Evolutionary conservation across 2,113 vertebrate genomes (phyloP), one percentile per base, ranked within the genome.

Genomic region (Spizaetus ornatus): DNA sequence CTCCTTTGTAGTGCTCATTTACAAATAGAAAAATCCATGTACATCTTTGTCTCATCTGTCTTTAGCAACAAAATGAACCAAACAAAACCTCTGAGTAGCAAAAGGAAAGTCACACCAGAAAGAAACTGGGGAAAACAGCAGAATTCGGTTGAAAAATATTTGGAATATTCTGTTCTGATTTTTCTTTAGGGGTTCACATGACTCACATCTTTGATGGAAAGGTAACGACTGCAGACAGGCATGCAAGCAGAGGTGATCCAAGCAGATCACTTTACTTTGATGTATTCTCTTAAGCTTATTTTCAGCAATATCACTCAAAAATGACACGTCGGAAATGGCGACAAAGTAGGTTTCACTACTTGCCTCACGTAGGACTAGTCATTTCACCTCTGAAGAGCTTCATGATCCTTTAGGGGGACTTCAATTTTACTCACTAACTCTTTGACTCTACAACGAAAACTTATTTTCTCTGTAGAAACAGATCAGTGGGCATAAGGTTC

Each of bases 21-120:
- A 88, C 77, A 97, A 95, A 88, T 17, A 88, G 93, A 85, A 94
- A 89, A 95, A 97, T 53, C 89, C n/a, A 71, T 70, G 42, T n/a
- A 53, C 53, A 23, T 21, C 34, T 91, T 78, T 73, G 58, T 86
- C 63, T 92, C 72, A 62, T 59, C 58, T 58, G 29, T 90, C 43
- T 82, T 62, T 72, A 42, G 36, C n/a, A 88, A 66, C 1, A 2
- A 91, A 73, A 80, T 16, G 12, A 85, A 88, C 22, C 4, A 77
- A 66, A 80, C 16, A 50, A 73, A 91, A 66, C 5, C 9, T 63
- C 38, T 43, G 16, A 73, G n/a, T 3, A 90, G 67, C 48, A 85
- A 84, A 91, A 78, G 31, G 40, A 61, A 82, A 95, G 36, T 23
- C 52, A 69, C 20, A 32, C 25, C 23, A 70, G 36, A 36, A 79